These are phyloP conservation scores for Chauna torquata DNA, from an alignment of 2,113 vertebrate species.

Conservation along the genomic window DNA sequence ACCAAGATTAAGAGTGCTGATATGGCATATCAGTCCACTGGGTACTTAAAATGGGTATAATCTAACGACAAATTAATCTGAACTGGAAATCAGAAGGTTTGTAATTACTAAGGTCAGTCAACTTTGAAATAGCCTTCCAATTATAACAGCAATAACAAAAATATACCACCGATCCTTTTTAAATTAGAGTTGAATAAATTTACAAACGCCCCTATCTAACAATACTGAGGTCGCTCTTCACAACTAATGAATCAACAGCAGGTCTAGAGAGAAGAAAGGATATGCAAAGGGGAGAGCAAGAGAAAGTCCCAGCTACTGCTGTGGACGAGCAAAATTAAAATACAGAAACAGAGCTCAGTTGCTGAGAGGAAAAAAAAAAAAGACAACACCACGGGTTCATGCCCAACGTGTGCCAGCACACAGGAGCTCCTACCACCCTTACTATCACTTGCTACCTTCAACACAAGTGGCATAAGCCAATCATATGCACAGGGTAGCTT, in stretches of 20 bases:
- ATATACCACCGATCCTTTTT: neutral
- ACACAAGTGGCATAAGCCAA: neutral
- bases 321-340: neutral
- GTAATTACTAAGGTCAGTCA: neutral
- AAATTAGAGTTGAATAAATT: neutral
- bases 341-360: neutral
- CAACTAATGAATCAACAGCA: neutral
- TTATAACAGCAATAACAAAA: neutral
- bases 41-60: neutral
- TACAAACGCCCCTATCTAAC: neutral
- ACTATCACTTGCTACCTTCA: neutral
- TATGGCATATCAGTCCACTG: neutral
- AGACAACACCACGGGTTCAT: neutral
- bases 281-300: neutral
- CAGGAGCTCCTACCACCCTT: neutral
- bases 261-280: neutral
- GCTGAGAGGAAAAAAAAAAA: neutral
- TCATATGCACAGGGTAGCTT: neutral
- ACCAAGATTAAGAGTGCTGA: neutral
- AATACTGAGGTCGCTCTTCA: neutral
- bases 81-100: neutral
- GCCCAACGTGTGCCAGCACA: neutral
- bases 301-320: neutral
- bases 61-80: neutral
- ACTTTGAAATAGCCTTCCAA: conserved; percentile 17